Evolutionary conservation across 2,797 vertebrate species (phyloP).

Genomic region (Miichthys miiuy): DNA sequence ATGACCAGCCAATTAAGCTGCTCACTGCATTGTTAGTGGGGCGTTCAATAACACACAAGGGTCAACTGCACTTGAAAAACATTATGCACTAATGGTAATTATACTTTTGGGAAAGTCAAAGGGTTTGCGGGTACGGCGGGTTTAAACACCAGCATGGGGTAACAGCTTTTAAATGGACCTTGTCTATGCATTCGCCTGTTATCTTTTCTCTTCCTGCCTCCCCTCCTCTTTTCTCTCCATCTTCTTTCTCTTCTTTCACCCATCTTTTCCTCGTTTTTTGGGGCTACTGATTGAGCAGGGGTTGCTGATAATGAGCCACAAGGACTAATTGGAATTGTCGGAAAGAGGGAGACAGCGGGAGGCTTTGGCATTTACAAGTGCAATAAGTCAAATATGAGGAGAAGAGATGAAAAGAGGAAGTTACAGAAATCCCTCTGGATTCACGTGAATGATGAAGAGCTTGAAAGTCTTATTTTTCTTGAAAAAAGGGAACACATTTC

Average conservation of each 20-base stretch:
- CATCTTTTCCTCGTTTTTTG: slow-evolving; percentile 52
- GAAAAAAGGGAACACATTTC: background rate
- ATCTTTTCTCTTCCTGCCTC: slow-evolving; percentile 4
- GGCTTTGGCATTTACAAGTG: slow-evolving; percentile 79
- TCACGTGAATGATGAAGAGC: background rate
- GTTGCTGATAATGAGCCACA: slow-evolving; percentile 81
- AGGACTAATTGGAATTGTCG: slow-evolving; percentile 86
- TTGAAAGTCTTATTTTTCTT: slow-evolving; percentile 3
- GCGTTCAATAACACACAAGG: slow-evolving; percentile 58
- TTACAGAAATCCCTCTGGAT: slow-evolving; percentile 39
- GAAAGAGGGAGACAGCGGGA: slow-evolving; percentile 79
- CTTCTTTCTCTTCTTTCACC: slow-evolving; percentile 26
- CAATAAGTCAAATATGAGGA: slow-evolving; percentile 64
- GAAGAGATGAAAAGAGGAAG: slow-evolving; percentile 50
- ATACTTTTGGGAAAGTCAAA: slow-evolving; percentile 71
- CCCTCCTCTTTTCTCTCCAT: background rate
- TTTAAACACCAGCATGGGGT: slow-evolving; percentile 79
- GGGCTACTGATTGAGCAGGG: slow-evolving; percentile 78
- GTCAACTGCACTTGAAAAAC: slow-evolving; percentile 69
- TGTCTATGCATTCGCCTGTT: slow-evolving; percentile 54
- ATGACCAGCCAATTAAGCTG: slow-evolving; percentile 62
- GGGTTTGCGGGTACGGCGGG: slow-evolving; percentile 57
- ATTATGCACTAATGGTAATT: slow-evolving; percentile 65
- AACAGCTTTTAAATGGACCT: slow-evolving; percentile 69
- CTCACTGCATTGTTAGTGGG: slow-evolving; percentile 45